These are phyloP conservation scores for Gambelia wislizenii DNA, from an alignment of 2,797 vertebrate genomes.

Conservation along the genomic window DNA sequence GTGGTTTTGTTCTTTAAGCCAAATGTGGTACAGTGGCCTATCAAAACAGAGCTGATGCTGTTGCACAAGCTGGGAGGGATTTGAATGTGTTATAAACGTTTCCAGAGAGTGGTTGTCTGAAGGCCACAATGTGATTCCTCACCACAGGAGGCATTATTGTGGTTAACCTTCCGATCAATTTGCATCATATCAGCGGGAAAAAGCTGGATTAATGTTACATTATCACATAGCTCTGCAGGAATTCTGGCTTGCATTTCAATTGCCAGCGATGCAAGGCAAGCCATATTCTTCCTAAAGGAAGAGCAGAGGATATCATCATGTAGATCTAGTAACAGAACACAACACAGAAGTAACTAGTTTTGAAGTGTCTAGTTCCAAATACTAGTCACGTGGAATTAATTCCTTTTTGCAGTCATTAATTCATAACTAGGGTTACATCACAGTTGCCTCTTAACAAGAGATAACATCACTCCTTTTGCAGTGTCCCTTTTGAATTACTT, in stretches of 20 bases:
- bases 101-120: slow-evolving; percentile 49
- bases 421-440: not conserved
- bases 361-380: not conserved
- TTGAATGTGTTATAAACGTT: slow-evolving; percentile 34
- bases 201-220: slow-evolving; percentile 47
- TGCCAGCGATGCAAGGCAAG: slow-evolving; percentile 24
- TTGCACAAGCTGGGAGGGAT: slow-evolving; percentile 55
- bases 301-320: not conserved
- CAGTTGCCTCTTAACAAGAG: not conserved
- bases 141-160: slow-evolving; percentile 38
- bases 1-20: slow-evolving; percentile 49
- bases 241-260: slow-evolving; percentile 58
- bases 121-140: slow-evolving; percentile 60
- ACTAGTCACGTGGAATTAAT: not conserved
- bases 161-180: slow-evolving; percentile 52
- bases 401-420: not conserved
- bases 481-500: not conserved
- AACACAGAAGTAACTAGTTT: not conserved
- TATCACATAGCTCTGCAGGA: slow-evolving; percentile 50
- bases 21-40: slow-evolving; percentile 34
- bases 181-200: slow-evolving; percentile 27
- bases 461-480: not conserved
- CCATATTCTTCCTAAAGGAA: slow-evolving; percentile 36
- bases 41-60: slow-evolving; percentile 39
- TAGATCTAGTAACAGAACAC: slow-evolving; percentile 42